Percentiles rank a stretch among this genome's conserved stretches.
These are phyloP conservation scores for Coenobita brevimanus DNA, from an alignment of 1,140 invertebrate species.

Conservation along the genomic window DNA sequence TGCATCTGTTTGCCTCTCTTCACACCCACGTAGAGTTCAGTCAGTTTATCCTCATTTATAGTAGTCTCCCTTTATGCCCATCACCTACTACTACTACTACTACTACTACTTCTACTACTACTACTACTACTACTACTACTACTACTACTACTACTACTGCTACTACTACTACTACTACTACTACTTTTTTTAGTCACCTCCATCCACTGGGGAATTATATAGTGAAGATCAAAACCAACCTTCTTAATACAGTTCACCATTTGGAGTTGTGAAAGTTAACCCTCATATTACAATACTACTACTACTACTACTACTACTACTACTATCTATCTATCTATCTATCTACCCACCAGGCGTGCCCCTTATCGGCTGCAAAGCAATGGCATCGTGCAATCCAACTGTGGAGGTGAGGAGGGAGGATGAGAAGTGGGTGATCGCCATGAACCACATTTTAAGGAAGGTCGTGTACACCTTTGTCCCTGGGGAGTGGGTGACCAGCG, in stretches of 20 bases:
- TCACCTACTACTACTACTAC: slow-evolving; percentile 21
- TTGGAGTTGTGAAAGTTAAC: no score
- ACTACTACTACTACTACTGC: slow-evolving; percentile 17
- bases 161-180: not conserved
- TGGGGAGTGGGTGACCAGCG: slow-evolving; percentile 4
- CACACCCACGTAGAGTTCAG: no score
- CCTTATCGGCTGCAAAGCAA: slow-evolving; percentile 33
- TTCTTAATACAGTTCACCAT: no score
- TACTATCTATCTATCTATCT: no score
- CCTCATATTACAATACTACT: no score
- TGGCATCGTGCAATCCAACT: slow-evolving; percentile 28
- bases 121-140: slow-evolving; percentile 22
- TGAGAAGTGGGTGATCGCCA: slow-evolving; percentile 35
- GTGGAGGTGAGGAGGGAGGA: slow-evolving; percentile 34
- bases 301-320: no score
- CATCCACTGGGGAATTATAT: no score
- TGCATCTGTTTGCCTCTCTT: not conserved
- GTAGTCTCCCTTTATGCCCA: no score
- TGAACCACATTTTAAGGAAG: slow-evolving; percentile 28
- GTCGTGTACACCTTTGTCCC: slow-evolving; percentile 41
- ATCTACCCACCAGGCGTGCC: slow-evolving; percentile 33
- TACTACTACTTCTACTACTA: slow-evolving; percentile 12
- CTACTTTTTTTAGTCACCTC: not conserved
- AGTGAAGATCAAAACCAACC: no score
- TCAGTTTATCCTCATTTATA: no score